Evolutionary conservation across 2,797 vertebrate species (phyloP).

Genomic region (Micropoecilia bifurca): DNA sequence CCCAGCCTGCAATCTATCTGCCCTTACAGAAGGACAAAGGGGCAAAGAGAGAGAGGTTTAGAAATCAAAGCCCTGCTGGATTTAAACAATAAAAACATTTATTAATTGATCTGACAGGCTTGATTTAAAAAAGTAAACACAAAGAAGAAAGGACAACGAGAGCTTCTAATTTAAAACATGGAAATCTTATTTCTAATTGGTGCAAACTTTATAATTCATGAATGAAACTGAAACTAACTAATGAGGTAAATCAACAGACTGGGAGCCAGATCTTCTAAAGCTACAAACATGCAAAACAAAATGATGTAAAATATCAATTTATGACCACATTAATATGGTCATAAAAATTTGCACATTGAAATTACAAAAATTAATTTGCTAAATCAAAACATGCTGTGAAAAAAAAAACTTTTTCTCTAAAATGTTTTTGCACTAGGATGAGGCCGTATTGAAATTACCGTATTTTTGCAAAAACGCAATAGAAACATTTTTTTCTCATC

Average conservation of each 20-base stretch:
- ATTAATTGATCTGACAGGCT: not conserved
- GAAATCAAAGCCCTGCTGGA: constrained; percentile 1
- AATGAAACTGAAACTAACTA: not conserved
- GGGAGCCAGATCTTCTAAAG: not conserved
- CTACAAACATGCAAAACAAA: too few species aligned
- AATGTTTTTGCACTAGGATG: too few species aligned
- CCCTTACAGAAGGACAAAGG: not conserved
- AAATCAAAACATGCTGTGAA: too few species aligned
- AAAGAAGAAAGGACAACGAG: not conserved
- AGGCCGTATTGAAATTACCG: too few species aligned
- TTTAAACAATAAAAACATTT: not conserved
- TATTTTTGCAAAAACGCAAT: too few species aligned
- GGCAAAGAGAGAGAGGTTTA: not conserved
- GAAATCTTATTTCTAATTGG: not conserved
- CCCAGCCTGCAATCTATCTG: constrained; percentile 26
- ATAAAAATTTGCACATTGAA: too few species aligned
- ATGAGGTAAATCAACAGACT: not conserved
- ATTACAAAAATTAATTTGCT: too few species aligned
- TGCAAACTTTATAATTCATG: not conserved
- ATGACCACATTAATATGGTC: too few species aligned
- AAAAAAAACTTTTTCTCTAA: too few species aligned
- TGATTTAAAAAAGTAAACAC: not conserved
- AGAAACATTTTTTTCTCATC: too few species aligned
- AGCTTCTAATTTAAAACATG: not conserved
- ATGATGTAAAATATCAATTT: too few species aligned